These are phyloP conservation scores for Eriosoma lanigerum DNA, from an alignment of 1,140 invertebrate genomes.

Conservation along the genomic window DNA sequence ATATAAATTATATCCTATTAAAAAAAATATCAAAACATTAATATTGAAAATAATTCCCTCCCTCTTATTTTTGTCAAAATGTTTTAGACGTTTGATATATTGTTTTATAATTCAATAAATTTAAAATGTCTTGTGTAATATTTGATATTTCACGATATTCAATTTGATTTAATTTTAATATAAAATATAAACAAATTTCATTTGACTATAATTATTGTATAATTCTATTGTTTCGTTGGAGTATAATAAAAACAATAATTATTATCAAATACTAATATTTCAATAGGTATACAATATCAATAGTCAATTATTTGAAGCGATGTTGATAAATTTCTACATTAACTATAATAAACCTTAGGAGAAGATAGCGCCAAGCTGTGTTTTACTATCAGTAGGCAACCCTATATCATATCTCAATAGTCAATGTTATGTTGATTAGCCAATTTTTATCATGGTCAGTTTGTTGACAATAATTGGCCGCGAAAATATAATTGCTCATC, in stretches of 20 bases:
- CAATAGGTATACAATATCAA: background rate
- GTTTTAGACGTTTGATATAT: too few relatives aligned
- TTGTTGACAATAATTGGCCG: background rate
- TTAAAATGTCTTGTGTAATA: background rate
- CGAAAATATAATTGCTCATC: background rate
- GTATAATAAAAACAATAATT: constrained; percentile 3
- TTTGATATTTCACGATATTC: background rate
- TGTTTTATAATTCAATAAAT: too few relatives aligned
- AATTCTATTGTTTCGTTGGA: constrained; percentile 20
- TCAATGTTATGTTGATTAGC: constrained; percentile 23
- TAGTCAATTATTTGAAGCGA: background rate
- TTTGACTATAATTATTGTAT: background rate
- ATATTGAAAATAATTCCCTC: too few relatives aligned
- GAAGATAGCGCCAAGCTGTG: constrained; percentile 16
- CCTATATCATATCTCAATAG: constrained; percentile 16
- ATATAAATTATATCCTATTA: too few relatives aligned
- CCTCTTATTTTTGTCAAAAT: too few relatives aligned
- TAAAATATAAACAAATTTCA: background rate
- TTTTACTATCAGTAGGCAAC: background rate
- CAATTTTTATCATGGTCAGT: constrained; percentile 23
- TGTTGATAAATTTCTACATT: background rate
- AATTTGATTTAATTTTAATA: background rate
- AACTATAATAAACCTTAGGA: constrained; percentile 1
- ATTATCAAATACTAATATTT: background rate
- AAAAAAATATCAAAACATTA: too few relatives aligned